Base-by-base conservation (phyloP, 2,113 vertebrate species). In the Equus quagga region DNA sequence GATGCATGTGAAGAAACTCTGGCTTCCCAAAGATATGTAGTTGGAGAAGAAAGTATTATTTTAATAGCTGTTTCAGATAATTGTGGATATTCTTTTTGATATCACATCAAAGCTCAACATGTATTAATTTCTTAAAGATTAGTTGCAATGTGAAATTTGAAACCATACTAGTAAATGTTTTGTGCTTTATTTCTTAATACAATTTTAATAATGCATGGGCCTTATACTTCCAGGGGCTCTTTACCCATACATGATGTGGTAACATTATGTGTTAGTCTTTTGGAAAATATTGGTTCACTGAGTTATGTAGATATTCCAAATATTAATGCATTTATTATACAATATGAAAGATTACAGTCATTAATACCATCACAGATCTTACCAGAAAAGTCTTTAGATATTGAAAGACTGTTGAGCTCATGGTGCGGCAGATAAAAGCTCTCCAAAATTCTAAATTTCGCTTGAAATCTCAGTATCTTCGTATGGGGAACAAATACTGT, bases 361-460 rank as follows among this genome's bases (percentile, higher is more conserved):
- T 90, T 76, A 88, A 21, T 82, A 33, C 60, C 12, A 89, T 51
- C 26, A 15, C 6, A 49, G 15, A 72, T 72, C 67, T 92, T 54
- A 78, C 67, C 58, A 81, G 56, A 78, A 89, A 91, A 56, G 2
- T 69, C 24, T 81, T 91, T 72, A 94, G 51, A 36, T 67, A 76
- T 19, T 86, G 6, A 24, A 23, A 83, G 78, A 31, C 11, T 67
- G 24, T n/a, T 11, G 2, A 92, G 5, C 4, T 82, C 36, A 88
- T 73, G 15, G 3, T 64, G 2, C 58, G 49, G 11, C 3, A 86
- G 5, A 19, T 69, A 79, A 2, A 76, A 49, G 13, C 82, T 87
- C 26, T 75, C 18, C 56, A 93, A 94, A 80, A 83, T 58, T 75
- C 56, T 70, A 78, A 92, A 87, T 88, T 91, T 78, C 15, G 86